Percentiles rank a stretch among this genome's conserved stretches.
phyloP scores from a whole-genome alignment of 2,113 vertebrate genomes.

The Danio rerio region GRCz12tu NC_133189.1:41608501-41609000 shows the following conservation, averaged over 20 bases:
- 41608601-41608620: neutral
- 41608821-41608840: constrained; percentile 16
- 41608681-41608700: constrained; percentile 46
- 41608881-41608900: too few relatives aligned
- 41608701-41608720: neutral
- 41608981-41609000: too few relatives aligned
- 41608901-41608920: too few relatives aligned
- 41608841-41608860: neutral
- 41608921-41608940: too few relatives aligned
- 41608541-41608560: constrained; percentile 52
- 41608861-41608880: neutral
- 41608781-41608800: neutral
- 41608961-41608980: too few relatives aligned
- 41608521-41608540: constrained; percentile 40
- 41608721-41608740: constrained; percentile 8
- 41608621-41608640: constrained; percentile 2
- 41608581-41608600: neutral
- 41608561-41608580: constrained; percentile 25
- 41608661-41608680: constrained; percentile 40
- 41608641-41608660: constrained; percentile 31
- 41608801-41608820: neutral
- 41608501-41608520: constrained; percentile 41
- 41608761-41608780: neutral
- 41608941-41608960: too few relatives aligned
- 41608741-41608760: neutral